Conservation (phyloP, 2,888 invertebrate species). For the Fragum fragum region DNA sequence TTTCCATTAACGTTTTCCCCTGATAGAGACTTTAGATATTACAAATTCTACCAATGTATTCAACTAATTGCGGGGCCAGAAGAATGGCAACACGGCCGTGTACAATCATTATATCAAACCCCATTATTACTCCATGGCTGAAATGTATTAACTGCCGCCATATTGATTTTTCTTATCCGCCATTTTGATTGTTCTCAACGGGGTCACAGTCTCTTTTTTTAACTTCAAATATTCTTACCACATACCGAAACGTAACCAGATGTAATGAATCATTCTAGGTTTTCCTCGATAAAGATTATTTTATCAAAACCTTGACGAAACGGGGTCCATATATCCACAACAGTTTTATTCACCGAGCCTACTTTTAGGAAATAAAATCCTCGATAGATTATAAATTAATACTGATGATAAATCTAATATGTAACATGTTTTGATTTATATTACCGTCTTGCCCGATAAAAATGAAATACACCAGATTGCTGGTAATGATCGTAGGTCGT, state of each 20-base stretch:
- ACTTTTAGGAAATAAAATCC: conserved; percentile 29
- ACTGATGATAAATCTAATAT: conserved; percentile 33
- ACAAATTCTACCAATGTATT: conserved; percentile 40
- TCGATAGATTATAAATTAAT: conserved; percentile 32
- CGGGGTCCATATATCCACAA: background rate
- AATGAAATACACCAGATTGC: conserved; percentile 26
- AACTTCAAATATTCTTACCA: conserved; percentile 7
- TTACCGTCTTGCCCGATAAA: conserved; percentile 28
- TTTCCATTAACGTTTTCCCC: conserved; percentile 32
- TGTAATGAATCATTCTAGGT: conserved; percentile 41
- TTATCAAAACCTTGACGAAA: conserved; percentile 23
- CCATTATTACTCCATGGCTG: conserved; percentile 35
- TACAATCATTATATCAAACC: conserved; percentile 31
- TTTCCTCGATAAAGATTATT: conserved; percentile 29
- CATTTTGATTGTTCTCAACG: conserved; percentile 42
- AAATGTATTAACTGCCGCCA: conserved; percentile 41
- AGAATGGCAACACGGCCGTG: conserved; percentile 22
- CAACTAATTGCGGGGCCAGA: conserved; percentile 39
- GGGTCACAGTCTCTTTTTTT: conserved; percentile 17
- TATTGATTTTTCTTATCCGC: conserved; percentile 42
- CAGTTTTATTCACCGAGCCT: conserved; percentile 29
- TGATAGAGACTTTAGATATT: conserved; percentile 28
- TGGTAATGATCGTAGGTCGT: conserved; percentile 15
- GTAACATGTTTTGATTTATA: conserved; percentile 35
- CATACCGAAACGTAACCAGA: conserved; percentile 41